Evolutionary conservation across 2,797 vertebrate genomes (phyloP).

Genomic region (Oceanodroma leucorhoa): DNA sequence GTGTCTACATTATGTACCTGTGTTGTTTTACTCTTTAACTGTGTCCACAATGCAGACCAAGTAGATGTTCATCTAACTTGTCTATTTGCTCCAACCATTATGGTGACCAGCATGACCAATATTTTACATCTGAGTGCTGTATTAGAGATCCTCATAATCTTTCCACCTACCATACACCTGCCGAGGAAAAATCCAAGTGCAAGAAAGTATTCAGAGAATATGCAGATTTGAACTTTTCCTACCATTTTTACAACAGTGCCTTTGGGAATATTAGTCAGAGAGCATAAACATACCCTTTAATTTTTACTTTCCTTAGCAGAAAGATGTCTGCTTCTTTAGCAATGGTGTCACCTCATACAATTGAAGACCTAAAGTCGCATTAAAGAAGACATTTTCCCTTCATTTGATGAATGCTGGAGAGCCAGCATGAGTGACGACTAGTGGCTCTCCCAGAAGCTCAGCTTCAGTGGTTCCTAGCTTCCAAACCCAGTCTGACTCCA

Average conservation of each 20-base stretch:
- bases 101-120: neutral
- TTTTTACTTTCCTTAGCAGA: neutral
- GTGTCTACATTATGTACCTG: neutral
- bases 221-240: neutral
- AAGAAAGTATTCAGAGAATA: neutral
- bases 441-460: neutral
- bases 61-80: neutral
- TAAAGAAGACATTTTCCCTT: neutral
- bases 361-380: neutral
- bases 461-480: neutral
- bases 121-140: neutral
- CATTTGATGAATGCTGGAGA: neutral
- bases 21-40: neutral
- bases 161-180: neutral
- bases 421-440: rapidly evolving
- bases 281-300: neutral
- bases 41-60: neutral
- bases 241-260: neutral
- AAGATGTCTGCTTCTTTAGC: neutral
- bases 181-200: neutral
- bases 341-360: neutral
- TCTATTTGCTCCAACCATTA: neutral
- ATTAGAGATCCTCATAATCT: neutral
- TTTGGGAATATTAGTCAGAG: neutral
- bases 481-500: neutral